Evolutionary conservation across 2,113 vertebrate genomes (phyloP).

Genomic region (Spizaetus ornatus): DNA sequence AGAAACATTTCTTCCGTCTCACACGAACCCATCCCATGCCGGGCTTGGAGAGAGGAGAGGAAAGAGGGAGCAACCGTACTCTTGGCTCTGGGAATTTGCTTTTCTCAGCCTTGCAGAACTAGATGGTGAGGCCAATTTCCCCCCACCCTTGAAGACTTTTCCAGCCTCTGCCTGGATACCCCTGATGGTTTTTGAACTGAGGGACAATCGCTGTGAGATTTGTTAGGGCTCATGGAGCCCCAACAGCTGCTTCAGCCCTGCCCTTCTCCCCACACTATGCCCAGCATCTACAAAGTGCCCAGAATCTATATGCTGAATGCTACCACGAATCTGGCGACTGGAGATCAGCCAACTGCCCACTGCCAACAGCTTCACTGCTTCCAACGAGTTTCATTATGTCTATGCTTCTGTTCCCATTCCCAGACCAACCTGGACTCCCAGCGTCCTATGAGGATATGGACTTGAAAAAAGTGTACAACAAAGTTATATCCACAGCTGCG

Average conservation of each 20-base stretch:
- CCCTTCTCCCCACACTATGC: background rate
- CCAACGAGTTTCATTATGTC: background rate
- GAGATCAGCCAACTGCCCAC: background rate
- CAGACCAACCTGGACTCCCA: background rate
- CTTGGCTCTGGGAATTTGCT: background rate
- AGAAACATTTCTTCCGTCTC: background rate
- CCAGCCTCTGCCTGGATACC: background rate
- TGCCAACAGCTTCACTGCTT: background rate
- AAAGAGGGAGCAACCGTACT: background rate
- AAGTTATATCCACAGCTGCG: background rate
- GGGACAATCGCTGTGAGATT: background rate
- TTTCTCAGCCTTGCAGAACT: background rate
- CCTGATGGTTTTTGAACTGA: background rate
- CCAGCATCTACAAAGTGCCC: background rate
- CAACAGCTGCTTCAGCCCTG: background rate
- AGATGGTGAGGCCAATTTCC: background rate
- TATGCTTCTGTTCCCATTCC: background rate
- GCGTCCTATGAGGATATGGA: background rate
- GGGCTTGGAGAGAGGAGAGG: background rate
- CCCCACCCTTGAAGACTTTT: background rate
- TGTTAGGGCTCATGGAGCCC: background rate
- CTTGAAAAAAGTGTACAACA: background rate
- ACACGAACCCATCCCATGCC: background rate
- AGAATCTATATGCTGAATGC: background rate
- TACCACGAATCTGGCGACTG: background rate